Base-by-base conservation (phyloP, 2,113 vertebrate genomes). In the Gulo gulo region DNA sequence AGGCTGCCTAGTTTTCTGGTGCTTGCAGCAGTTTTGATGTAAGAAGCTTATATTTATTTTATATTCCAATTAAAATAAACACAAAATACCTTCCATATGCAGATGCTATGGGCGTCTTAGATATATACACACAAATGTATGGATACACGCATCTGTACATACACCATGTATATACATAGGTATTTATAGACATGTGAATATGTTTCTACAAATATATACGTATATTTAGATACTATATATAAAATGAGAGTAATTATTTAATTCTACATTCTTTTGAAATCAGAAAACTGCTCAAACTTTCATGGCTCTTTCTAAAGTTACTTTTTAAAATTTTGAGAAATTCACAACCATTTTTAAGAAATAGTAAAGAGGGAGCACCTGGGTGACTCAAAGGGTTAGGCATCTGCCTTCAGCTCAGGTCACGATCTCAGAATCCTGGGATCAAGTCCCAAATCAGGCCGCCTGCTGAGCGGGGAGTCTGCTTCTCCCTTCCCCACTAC, bases 141-240 rank as follows among this genome's bases (percentile, higher is more conserved):
- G 23, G 36, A 42, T 7, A 3, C 36, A 24, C 11, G 0, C 24
- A 42, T 26, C 3, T 7, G 23, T 23, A 24, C 4, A 39, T 12
- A 0, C 24, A 26, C 21, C 24, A 24, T 14, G 36, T 42, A 7
- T 52, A 6, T 39, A 42, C 21, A 42, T 1, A 12, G 0, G 21
- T 24, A 42, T 42, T 73, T 24, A 74, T 74, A 24, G 24, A 74
- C 21, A 6, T 14, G 23, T 74, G 39, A 73, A 24, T 16, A 34
- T 24, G 21, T 73, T 73, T 73, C 36, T 42, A 16, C 50, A 16
- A 52, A 7, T 74, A 14, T 24, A 42, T 42, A 42, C 13, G 6
- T 42, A 42, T 7, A 74, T 42, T 24, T 74, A 24, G 24, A 13
- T 26, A 20, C 36, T 14, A 24, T 42, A 42, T 1, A 42, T 73